Evolutionary conservation across 35 echinoderm and acorn worm species (phyloP).

Genomic region (Apostichopus japonicus): DNA sequence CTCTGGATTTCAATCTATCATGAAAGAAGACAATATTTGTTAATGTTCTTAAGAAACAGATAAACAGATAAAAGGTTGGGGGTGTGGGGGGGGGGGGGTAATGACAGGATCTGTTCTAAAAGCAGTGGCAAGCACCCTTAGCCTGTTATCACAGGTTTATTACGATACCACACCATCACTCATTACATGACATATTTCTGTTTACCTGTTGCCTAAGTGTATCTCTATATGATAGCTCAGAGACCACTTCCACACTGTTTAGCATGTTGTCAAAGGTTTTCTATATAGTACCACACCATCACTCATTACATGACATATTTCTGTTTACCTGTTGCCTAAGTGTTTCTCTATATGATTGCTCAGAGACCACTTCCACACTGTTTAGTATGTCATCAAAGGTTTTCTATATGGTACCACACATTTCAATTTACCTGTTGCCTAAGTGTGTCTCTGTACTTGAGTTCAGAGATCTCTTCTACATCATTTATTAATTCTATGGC

Average conservation of each 20-base stretch:
- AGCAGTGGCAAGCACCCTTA: too few species aligned
- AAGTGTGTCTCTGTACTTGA: conserved; percentile 95
- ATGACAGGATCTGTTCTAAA: too few species aligned
- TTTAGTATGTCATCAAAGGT: conserved; percentile 25
- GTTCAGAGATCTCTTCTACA: conserved; percentile 85
- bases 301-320: not conserved
- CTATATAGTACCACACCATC: not conserved
- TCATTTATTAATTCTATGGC: conserved; percentile 83
- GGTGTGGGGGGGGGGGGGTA: too few species aligned
- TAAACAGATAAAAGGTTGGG: too few species aligned
- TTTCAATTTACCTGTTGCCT: conserved; percentile 75
- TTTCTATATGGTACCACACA: not conserved
- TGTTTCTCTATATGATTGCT: conserved; percentile 82
- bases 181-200: not conserved
- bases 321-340: conserved; percentile 54
- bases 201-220: conserved; percentile 14
- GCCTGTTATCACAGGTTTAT: too few species aligned
- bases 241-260: not conserved
- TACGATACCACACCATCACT: not conserved
- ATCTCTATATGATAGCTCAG: not conserved
- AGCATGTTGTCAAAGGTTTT: not conserved
- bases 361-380: not conserved
- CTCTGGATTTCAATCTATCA: not conserved
- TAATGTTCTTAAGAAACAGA: too few species aligned
- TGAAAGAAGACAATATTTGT: too few species aligned